Conservation (phyloP, 2,797 vertebrate species). For the Ctenopoma kingsleyae region DNA sequence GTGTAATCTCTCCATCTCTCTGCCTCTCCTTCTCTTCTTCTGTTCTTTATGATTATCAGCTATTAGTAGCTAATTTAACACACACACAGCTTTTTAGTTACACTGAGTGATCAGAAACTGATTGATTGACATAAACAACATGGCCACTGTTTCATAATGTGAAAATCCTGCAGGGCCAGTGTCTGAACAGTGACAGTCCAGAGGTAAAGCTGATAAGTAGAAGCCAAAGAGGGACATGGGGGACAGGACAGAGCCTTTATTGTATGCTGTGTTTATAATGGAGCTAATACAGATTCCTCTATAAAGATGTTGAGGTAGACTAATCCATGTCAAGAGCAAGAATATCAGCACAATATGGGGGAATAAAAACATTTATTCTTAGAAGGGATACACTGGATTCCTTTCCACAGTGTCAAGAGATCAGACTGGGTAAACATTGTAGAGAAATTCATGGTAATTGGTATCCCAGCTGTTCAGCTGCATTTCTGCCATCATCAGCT, state of each 20-base stretch:
- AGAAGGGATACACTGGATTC: background rate
- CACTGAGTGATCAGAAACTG: background rate
- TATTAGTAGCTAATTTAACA: constrained; percentile 64
- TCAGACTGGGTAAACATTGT: too few relatives aligned
- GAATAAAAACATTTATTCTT: too few relatives aligned
- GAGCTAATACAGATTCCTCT: background rate
- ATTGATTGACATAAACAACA: background rate
- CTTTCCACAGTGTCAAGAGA: background rate
- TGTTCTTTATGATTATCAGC: constrained; percentile 66
- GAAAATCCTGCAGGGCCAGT: background rate
- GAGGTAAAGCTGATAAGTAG: background rate
- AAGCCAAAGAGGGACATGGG: background rate
- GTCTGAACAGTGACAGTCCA: background rate
- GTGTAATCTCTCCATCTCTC: constrained; percentile 31
- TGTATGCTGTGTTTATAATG: background rate
- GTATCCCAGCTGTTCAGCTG: background rate
- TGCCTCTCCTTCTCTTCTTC: constrained; percentile 39
- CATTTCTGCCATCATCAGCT: constrained; percentile 12
- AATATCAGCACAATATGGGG: background rate
- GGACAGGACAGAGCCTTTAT: too few relatives aligned
- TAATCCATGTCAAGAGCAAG: background rate
- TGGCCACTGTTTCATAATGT: constrained; percentile 1
- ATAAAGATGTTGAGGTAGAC: background rate
- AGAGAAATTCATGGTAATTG: background rate
- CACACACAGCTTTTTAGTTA: background rate